Evolutionary conservation across 1,140 invertebrate species (phyloP), one percentile per base, ranked within the genome.

Genomic region (Drosophila quadrilineata): DNA sequence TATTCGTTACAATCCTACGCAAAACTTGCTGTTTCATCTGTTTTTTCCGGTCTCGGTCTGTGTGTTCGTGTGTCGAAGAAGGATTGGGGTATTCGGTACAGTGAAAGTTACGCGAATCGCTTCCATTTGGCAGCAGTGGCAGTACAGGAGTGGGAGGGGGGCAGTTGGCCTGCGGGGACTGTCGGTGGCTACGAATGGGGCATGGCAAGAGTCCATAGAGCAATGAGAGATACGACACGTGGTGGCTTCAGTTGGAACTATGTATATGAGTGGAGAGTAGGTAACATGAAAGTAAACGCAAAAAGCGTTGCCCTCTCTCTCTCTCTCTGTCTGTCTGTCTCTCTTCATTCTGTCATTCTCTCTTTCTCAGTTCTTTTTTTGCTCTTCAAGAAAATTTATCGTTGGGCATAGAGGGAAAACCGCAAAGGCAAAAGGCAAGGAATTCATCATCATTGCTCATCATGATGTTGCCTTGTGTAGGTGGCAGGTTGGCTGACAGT

Each of bases 371-470:
- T 26, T 54, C 31, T 53, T 54, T 28, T 41, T 29, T 29, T 41
- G 1, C 12, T n/a, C 6, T 26, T 22, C 16, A 26, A 50, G 48
- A 24, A 59, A 82, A 84, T 73, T 82, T 82, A 82, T 82, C 76
- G 72, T 48, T 28, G 33, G 43, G 50, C 65, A 54, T 48, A 17
- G 49, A 45, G 29, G 19, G 52, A 45, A 50, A 62, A 75, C 71
- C 76, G 68, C 77, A 79, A 69, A 66, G 63, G 68, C 63, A 64
- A 64, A 65, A 68, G 68, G 50, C 77, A 84, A 85, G 45, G 70
- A 84, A 84, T 84, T 84, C 77, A 84, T 84, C 77, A 77, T 70
- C 73, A 50, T 50, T 59, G 76, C 73, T 71, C 73, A 69, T 64
- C 76, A 71, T 62, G 62, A 74, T 62, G 45, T 33, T 48, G 38